phyloP scores from a whole-genome alignment of 23 tunicate species.

The Trididemnum nubilum region DNA sequence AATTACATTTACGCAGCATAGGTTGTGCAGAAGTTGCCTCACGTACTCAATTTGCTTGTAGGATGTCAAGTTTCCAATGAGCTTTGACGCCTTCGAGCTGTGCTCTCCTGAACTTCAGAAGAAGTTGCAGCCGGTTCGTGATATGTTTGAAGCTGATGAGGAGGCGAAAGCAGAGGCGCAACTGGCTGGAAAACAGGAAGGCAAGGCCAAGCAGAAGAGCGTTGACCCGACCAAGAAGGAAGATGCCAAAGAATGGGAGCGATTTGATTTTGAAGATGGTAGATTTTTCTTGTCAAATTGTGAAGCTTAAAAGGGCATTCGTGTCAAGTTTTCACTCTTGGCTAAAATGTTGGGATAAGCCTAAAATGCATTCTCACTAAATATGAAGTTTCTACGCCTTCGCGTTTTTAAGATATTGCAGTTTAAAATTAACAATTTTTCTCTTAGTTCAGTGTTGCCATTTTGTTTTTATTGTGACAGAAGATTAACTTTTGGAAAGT shows the following conservation, averaged over 20 bases:
- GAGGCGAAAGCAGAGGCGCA: slow-evolving; percentile 72
- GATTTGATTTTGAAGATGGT: slow-evolving; percentile 83
- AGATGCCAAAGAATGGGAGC: slow-evolving; percentile 51
- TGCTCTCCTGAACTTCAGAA: slow-evolving; percentile 82
- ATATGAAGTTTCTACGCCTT: too few relatives aligned
- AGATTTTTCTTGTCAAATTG: not conserved
- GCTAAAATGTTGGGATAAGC: too few relatives aligned
- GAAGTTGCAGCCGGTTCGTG: slow-evolving; percentile 73
- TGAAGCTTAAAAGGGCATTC: too few relatives aligned
- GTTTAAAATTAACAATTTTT: too few relatives aligned
- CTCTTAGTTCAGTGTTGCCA: not conserved
- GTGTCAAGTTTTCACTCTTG: not conserved
- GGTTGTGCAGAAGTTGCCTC: too few relatives aligned
- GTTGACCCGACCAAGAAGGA: not conserved
- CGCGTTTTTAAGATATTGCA: too few relatives aligned
- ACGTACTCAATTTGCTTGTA: not conserved
- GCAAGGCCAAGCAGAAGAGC: not conserved
- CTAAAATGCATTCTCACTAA: too few relatives aligned
- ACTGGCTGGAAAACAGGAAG: slow-evolving; percentile 53
- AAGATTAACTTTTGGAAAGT: too few relatives aligned
- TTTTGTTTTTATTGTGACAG: too few relatives aligned
- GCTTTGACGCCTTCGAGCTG: slow-evolving; percentile 81
- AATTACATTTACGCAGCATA: too few relatives aligned
- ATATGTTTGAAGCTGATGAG: slow-evolving; percentile 69
- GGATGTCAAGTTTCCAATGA: slow-evolving; percentile 92